Base-by-base conservation (phyloP, 2,888 invertebrate genomes). In the Oligia strigilis region DNA sequence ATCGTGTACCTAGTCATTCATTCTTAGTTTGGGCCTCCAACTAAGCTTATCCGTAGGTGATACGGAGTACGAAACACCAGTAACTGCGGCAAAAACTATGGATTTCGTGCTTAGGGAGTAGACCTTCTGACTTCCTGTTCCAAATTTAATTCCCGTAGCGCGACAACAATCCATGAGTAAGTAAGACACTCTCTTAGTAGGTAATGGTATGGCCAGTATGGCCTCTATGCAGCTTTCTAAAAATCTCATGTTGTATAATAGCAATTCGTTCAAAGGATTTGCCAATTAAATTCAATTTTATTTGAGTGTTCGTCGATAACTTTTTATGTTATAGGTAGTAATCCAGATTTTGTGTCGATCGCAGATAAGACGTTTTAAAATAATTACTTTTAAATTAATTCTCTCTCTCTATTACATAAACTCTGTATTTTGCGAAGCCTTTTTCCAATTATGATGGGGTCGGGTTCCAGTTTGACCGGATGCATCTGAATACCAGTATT, bases 171-270 rank as follows among this genome's bases (percentile, higher is more conserved):
- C 46, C 40, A 40, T 65, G 49, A 66, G 29, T 81, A 49, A 52
- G 17, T 72, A 49, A 29, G 55, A 73, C 69, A 74, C 62, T 55
- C 43, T 46, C 55, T 55, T 29, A 29, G 14, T 52, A 23, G 46
- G n/a, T 58, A 23, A 23, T 58, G 58, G 73, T 79, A 43, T 19
- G 46, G 65, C 76, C 58, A n/a, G 73, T 79, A 43, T 19, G 46
- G 65, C 76, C 58, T 75, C 55, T 81, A 70, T 19, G 69, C 55
- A 77, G 75, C 83, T 75, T 80, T 82, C 86, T 84, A 81, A 83
- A 87, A 86, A 86, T 88, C 86, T 89, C 87, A 88, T 88, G 87
- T 91, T 79, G 77, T 67, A 77, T 81, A 75, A 69, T 49, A 79
- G 43, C 73, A 72, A 64, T 83, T 66, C 62, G 62, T 72, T 75